Base-by-base conservation (phyloP, 2,888 invertebrate genomes). In the Melangyna quadrimaculata region DNA sequence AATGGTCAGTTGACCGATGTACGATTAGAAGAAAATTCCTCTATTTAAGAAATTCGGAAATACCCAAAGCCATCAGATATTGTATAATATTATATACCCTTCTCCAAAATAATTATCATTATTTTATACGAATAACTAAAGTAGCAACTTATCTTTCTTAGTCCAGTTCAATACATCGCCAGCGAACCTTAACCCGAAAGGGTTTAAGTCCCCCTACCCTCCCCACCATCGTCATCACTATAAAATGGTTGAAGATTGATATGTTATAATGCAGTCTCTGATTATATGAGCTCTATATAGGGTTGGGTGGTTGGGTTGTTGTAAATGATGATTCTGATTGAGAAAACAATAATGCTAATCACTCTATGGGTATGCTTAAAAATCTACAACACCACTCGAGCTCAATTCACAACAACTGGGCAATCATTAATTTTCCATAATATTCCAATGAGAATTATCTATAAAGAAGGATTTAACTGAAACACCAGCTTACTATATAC, bases 381-480 rank as follows among this genome's bases (percentile, higher is more conserved):
- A 87, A 82, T 81, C 53, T 17, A 12, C 17, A 37, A 69, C 48
- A 35, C 32, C 48, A 70, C 45, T 70, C 40, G 43, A 35, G 48
- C 57, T 59, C 37, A 73, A 63, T 55, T 40, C 65, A 65, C 55
- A 53, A 67, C n/a, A 80, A 86, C 80, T 69, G 72, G 72, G 55
- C 81, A 87, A 81, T 87, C 88, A 88, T 88, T 88, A 88, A 88
- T 88, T 88, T 88, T 87, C 88, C 88, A 88, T 88, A 88, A 87
- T 88, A 88, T 88, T 88, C 88, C 88, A 88, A 88, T 81, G 88
- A 88, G 88, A 88, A 88, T 88, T 88, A 88, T 88, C 88, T 88
- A 88, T 88, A 87, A 87, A 87, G 87, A 78, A 88, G 87, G 87
- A 88, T 87, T 88, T 87, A 65, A 40, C 75, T 61, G 19, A 19